Percentiles rank a stretch among this genome's conserved stretches.
Conservation (phyloP, 1,140 invertebrate species). For the Sycobia sp. region DNA sequence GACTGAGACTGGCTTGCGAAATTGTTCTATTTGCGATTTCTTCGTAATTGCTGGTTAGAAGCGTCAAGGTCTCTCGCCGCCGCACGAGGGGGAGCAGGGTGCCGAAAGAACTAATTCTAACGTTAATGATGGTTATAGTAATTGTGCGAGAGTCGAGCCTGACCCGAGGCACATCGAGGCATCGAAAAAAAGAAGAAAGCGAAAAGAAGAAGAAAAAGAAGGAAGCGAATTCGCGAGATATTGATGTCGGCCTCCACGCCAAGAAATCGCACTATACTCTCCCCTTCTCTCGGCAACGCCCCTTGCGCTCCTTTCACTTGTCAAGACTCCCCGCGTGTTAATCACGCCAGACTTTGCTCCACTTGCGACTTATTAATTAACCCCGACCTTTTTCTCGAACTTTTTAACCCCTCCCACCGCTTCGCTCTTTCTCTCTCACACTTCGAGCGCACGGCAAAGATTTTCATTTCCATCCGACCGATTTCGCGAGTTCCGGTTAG, state of each 20-base stretch:
- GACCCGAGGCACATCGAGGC: not conserved
- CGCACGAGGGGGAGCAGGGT: not conserved
- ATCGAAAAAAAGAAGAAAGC: not conserved
- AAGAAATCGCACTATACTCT: not conserved
- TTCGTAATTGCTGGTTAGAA: conserved; percentile 29
- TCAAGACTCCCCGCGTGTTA: conserved; percentile 20
- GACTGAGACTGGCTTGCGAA: not conserved
- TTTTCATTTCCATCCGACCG: not conserved
- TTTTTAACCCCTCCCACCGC: too few relatives aligned
- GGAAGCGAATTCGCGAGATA: conserved; percentile 8
- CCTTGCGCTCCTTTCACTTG: not conserved
- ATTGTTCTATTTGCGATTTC: conserved; percentile 26
- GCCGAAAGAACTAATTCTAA: too few relatives aligned
- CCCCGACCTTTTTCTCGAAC: not conserved
- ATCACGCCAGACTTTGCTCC: conserved; percentile 10
- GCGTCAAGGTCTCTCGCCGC: conserved; percentile 1
- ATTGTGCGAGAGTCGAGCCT: conserved; percentile 15
- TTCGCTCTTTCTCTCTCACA: too few relatives aligned
- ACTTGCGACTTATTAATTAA: conserved; percentile 23
- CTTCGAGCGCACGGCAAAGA: too few relatives aligned
- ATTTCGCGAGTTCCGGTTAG: conserved; percentile 6
- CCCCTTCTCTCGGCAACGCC: not conserved
- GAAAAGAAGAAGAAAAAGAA: not conserved
- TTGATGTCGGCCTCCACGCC: not conserved
- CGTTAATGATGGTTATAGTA: too few relatives aligned